Evolutionary conservation across 2,113 vertebrate genomes (phyloP).

Genomic region (Notechis scutatus): DNA sequence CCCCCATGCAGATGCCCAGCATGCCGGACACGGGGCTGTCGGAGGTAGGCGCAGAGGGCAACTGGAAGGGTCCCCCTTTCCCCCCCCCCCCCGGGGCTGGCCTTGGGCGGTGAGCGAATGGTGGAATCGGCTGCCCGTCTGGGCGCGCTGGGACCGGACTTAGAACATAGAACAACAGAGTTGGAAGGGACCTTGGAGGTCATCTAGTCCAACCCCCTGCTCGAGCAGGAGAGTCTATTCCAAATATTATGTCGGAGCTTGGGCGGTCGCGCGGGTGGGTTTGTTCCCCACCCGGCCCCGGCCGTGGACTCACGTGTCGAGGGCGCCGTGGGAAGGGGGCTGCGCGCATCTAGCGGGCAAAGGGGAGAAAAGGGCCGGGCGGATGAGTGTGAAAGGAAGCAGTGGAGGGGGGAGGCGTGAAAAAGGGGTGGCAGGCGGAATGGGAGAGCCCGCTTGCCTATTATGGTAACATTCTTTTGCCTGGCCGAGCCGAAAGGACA

Average conservation of each 20-base stretch:
- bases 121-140: too few relatives aligned
- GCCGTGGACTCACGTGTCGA: neutral
- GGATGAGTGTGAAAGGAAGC: neutral
- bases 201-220: too few relatives aligned
- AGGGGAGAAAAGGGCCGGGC: neutral
- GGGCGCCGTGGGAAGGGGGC: neutral
- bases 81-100: too few relatives aligned
- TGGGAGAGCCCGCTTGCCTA: neutral
- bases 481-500: neutral
- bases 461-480: constrained; percentile 24
- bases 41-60: constrained; percentile 72
- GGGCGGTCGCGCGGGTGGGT: neutral
- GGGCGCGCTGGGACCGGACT: too few relatives aligned
- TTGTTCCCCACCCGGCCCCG: neutral
- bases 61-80: neutral
- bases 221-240: too few relatives aligned
- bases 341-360: neutral
- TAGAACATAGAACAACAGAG: too few relatives aligned
- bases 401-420: fast-evolving
- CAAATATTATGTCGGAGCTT: too few relatives aligned
- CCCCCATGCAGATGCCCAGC: constrained; percentile 41
- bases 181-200: too few relatives aligned
- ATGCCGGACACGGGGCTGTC: constrained; percentile 61
- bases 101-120: too few relatives aligned
- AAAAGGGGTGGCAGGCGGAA: neutral